These are phyloP conservation scores for western clawed frog (Xenopus tropicalis) DNA, from an alignment of 2,113 vertebrate genomes.

Conservation along the genomic window DNA sequence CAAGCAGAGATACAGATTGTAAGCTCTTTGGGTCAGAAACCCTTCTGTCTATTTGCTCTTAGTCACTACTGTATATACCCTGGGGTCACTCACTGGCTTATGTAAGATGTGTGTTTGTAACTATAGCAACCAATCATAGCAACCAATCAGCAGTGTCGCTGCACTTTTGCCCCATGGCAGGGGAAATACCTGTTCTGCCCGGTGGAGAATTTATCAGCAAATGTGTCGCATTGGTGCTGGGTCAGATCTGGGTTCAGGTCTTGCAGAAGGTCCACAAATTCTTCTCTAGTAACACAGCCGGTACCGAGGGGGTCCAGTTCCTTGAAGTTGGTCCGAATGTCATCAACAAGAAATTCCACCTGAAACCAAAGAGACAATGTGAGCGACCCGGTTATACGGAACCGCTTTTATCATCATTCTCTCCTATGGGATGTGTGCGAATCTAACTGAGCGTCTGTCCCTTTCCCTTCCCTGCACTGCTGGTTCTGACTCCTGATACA, in stretches of 20 bases:
- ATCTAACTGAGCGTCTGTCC: no score
- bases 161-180: no score
- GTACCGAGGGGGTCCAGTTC: constrained; percentile 15
- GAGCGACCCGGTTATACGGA: no score
- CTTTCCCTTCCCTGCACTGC: no score
- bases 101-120: no score
- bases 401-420: no score
- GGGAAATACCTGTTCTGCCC: constrained; percentile 31
- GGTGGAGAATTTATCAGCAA: constrained; percentile 32
- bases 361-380: neutral
- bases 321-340: constrained; percentile 3
- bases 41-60: neutral
- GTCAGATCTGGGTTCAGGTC: constrained; percentile 43
- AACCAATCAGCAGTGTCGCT: no score
- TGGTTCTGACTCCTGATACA: no score
- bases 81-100: no score
- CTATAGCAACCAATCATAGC: no score
- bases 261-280: constrained; percentile 42
- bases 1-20: neutral
- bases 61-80: no score
- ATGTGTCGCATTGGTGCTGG: constrained; percentile 23
- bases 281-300: constrained; percentile 40
- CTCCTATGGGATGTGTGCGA: no score
- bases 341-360: constrained; percentile 6
- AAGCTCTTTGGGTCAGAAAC: neutral